Percentiles rank a stretch among this genome's conserved stretches.
Evolutionary conservation across 2,113 vertebrate genomes (phyloP).

Genomic region (Crocuta crocuta): DNA sequence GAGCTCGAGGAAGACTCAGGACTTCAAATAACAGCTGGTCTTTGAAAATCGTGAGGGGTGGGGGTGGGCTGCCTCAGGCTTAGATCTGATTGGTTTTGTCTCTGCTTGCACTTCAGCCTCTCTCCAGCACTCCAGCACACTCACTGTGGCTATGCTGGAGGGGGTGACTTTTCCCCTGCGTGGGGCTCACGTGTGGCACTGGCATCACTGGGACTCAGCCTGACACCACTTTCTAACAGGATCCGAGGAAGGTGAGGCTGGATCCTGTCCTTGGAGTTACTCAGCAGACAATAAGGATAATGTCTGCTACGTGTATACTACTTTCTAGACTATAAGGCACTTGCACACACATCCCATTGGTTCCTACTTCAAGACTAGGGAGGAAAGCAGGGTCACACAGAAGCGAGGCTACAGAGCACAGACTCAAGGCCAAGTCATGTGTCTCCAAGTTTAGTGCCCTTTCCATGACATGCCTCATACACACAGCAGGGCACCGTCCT

Average conservation of each 20-base stretch:
- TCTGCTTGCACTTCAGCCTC: background rate
- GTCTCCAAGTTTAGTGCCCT: background rate
- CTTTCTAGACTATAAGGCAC: background rate
- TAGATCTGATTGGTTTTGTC: background rate
- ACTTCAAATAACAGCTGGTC: background rate
- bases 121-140: background rate
- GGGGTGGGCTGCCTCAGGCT: background rate
- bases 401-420: background rate
- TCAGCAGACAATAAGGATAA: background rate
- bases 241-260: background rate
- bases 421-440: background rate
- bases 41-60: background rate
- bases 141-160: fast-evolving
- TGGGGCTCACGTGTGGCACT: background rate
- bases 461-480: background rate
- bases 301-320: no score
- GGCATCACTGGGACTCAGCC: background rate
- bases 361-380: background rate
- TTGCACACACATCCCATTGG: background rate
- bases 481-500: background rate
- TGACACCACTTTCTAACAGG: background rate
- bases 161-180: no score
- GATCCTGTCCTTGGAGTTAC: background rate
- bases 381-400: background rate
- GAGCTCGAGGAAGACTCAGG: background rate